Conservation (phyloP, 2,113 vertebrate species). For the Pomatorhinus ruficollis region DNA sequence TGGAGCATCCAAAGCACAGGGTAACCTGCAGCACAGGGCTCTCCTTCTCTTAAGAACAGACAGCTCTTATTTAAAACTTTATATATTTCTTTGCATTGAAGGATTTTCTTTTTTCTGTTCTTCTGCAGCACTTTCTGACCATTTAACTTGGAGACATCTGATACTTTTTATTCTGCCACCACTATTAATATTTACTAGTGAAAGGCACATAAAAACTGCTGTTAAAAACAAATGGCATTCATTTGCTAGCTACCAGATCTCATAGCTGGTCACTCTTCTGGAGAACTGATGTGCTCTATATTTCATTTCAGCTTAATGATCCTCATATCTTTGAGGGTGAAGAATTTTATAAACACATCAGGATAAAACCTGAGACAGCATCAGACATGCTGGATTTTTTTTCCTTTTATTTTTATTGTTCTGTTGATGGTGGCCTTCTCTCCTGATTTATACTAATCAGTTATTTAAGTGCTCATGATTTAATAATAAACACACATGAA, state of each 20-base stretch:
- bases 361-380: neutral
- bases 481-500: constrained; percentile 58
- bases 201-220: constrained; percentile 45
- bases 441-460: constrained; percentile 43
- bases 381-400: neutral
- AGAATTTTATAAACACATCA: constrained; percentile 41
- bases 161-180: constrained; percentile 20
- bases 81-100: neutral
- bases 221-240: constrained; percentile 50
- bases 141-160: neutral
- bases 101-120: neutral
- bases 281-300: neutral
- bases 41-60: neutral
- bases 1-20: neutral
- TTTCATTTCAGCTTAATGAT: constrained; percentile 38
- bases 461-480: constrained; percentile 52
- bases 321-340: neutral
- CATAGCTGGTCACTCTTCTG: constrained; percentile 26
- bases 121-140: neutral
- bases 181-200: constrained; percentile 47
- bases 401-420: constrained; percentile 23
- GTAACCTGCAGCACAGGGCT: neutral
- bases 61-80: constrained; percentile 6
- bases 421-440: constrained; percentile 7
- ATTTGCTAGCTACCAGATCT: constrained; percentile 18